Evolutionary conservation across 1,140 invertebrate species (phyloP).

Genomic region (Rhagoletis pomonella): DNA sequence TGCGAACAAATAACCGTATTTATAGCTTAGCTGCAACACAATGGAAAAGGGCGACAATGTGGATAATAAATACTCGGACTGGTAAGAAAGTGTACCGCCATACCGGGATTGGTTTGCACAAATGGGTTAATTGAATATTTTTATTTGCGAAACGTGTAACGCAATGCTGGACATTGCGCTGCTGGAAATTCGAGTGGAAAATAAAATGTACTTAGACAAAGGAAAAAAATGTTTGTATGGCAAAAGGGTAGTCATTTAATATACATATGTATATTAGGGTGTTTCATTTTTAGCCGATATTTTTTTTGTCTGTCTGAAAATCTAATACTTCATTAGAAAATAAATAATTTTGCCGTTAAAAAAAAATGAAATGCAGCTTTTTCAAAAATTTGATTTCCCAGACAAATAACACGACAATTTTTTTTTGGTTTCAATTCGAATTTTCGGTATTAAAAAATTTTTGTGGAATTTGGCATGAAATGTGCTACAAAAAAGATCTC

Average conservation of each 20-base stretch:
- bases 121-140: slow-evolving; percentile 48
- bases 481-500: no score
- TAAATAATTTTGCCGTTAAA: no score
- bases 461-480: no score
- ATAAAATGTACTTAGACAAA: not conserved
- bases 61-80: slow-evolving; percentile 15
- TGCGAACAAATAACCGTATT: slow-evolving; percentile 20
- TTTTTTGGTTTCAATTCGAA: no score
- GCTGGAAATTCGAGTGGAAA: not conserved
- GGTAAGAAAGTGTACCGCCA: not conserved
- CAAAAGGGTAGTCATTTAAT: not conserved
- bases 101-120: not conserved
- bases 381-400: no score
- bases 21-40: not conserved
- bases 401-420: no score
- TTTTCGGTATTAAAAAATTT: no score
- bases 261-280: no score
- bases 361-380: no score
- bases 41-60: slow-evolving; percentile 15
- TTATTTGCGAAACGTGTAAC: slow-evolving; percentile 42
- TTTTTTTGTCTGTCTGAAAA: no score
- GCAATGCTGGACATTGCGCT: not conserved
- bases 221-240: not conserved
- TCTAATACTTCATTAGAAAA: not conserved
- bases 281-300: no score